phyloP scores from a whole-genome alignment of 2,113 vertebrate genomes.

The Otis tarda region DNA sequence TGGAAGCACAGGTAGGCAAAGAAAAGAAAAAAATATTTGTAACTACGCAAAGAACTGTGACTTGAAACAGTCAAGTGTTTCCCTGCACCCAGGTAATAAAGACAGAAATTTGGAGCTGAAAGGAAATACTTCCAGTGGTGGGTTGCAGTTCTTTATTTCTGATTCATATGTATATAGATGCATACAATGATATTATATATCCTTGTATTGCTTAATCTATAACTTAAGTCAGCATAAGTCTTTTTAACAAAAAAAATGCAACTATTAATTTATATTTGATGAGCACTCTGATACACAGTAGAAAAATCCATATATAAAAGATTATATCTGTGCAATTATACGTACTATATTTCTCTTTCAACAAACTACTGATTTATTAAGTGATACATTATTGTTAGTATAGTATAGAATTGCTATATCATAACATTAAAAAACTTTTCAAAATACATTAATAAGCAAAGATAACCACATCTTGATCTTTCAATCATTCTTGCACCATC shows the following conservation, averaged over 20 bases:
- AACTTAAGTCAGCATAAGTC: constrained; percentile 39
- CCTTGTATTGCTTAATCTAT: constrained; percentile 66
- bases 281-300: constrained; percentile 64
- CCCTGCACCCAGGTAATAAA: neutral
- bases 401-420: constrained; percentile 7
- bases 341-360: constrained; percentile 41
- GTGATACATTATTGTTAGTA: constrained; percentile 1
- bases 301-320: constrained; percentile 75
- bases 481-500: neutral
- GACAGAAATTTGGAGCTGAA: neutral
- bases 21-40: neutral
- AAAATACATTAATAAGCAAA: constrained; percentile 38
- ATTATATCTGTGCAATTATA: constrained; percentile 66
- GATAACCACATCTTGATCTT: constrained; percentile 4
- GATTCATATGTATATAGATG: constrained; percentile 35
- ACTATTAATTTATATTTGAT: constrained; percentile 53
- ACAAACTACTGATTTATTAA: constrained; percentile 46
- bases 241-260: constrained; percentile 55
- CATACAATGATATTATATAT: constrained; percentile 62
- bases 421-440: constrained; percentile 41
- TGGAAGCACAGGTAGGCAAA: neutral
- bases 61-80: neutral
- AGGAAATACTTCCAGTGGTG: neutral
- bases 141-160: constrained; percentile 73
- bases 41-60: neutral